phyloP scores from a whole-genome alignment of 2,797 vertebrate genomes.

The Sparus aurata region DNA sequence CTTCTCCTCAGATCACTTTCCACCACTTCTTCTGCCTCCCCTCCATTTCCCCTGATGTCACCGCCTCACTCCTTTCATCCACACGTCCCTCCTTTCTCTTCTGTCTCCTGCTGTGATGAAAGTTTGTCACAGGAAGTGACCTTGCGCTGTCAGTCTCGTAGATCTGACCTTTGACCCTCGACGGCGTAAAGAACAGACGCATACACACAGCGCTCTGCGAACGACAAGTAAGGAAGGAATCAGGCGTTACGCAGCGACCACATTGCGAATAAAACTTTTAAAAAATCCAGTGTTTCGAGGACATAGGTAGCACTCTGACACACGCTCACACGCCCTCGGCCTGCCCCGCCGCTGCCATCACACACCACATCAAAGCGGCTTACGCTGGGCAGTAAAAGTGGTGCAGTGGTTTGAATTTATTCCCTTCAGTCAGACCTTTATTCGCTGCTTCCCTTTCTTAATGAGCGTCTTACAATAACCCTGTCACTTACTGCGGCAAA shows the following conservation, averaged over 20 bases:
- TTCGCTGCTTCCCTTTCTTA: conserved; percentile 78
- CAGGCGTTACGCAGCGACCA: background rate
- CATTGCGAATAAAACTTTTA: conserved; percentile 29
- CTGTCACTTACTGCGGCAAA: conserved; percentile 79
- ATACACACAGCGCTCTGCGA: no score
- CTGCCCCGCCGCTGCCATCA: conserved; percentile 58
- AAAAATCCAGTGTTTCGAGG: conserved; percentile 8
- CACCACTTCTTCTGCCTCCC: conserved; percentile 11
- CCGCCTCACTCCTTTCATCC: conserved; percentile 30
- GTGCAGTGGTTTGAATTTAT: conserved; percentile 81
- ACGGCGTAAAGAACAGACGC: background rate
- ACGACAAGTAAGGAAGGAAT: background rate
- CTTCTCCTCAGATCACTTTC: conserved; percentile 11
- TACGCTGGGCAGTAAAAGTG: conserved; percentile 81
- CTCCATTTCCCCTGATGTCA: conserved; percentile 15
- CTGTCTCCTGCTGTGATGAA: conserved; percentile 72
- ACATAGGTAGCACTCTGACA: conserved; percentile 6
- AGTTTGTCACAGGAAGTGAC: conserved; percentile 70
- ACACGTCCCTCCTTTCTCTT: conserved; percentile 18
- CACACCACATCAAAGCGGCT: conserved; percentile 80
- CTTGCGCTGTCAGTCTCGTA: conserved; percentile 32
- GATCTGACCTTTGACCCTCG: conserved; percentile 60
- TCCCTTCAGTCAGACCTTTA: conserved; percentile 77
- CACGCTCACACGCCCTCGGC: conserved; percentile 35
- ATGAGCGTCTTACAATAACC: conserved; percentile 82